Evolutionary conservation across 2,888 invertebrate genomes (phyloP), one percentile per base, ranked within the genome.

Genomic region (Germaria angustata): DNA sequence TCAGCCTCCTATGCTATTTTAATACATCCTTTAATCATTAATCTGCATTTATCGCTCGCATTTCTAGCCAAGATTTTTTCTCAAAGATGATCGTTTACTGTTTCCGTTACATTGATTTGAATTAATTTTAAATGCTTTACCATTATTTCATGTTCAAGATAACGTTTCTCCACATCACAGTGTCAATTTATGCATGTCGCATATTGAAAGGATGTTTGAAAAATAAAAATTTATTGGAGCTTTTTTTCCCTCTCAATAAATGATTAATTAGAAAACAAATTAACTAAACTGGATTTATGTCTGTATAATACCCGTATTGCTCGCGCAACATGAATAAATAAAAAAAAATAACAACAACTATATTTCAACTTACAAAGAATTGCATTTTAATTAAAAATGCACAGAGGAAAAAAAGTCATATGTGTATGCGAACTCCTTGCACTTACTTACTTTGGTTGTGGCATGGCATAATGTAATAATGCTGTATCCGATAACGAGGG

Each of bases 191-290:
- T 77, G 77, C 59, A 53, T 69, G 53, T 32, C 41, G 63, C 34
- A 20, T 65, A 68, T 49, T 59, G 41, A 51, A 77, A 61, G 59
- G 68, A 68, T 68, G 68, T 51, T 61, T 41, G n/a, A 46, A 22
- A 51, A 41, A 34, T 24, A 59, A 24, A 59, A 59, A 9, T 36
- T 2, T 28, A 61, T 17, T 59, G 22, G 9, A 36, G 28, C 9
- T 9, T 15, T 49, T 71, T 55, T 24, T 71, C 63, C 20, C 15
- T 20, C 22, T 63, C 15, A 55, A 71, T 55, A 72, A 59, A 59
- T 79, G 79, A 79, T 79, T 79, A 82, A 79, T 82, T 75, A 82
- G 75, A 82, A 75, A 82, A 71, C 82, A 79, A 82, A 82, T 82
- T 82, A 79, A 71, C 51, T 57, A 66, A 82, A 82, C 79, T 82